Evolutionary conservation across 2,797 vertebrate species (phyloP).

Genomic region (Masticophis lateralis): DNA sequence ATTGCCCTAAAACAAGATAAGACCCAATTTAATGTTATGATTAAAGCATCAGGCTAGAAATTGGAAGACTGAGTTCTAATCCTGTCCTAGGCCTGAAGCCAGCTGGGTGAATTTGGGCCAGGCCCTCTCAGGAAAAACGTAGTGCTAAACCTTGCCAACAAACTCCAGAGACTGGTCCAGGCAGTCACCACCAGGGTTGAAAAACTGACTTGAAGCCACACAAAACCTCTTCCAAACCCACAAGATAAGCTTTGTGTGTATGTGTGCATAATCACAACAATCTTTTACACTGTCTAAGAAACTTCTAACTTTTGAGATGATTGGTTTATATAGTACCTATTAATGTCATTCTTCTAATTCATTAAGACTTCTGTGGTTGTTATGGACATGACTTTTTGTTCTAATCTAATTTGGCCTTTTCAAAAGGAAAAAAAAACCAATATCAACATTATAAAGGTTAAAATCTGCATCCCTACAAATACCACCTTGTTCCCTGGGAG

Average conservation of each 20-base stretch:
- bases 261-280: neutral
- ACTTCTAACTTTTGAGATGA: neutral
- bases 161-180: neutral
- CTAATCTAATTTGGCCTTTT: conserved; percentile 57
- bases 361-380: conserved; percentile 7
- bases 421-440: conserved; percentile 59
- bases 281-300: neutral
- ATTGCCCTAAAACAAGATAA: neutral
- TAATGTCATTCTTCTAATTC: neutral
- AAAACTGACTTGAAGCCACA: neutral
- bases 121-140: neutral
- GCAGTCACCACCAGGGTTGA: neutral
- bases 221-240: neutral
- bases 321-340: neutral
- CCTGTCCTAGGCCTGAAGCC: neutral
- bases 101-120: neutral
- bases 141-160: neutral
- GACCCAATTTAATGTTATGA: neutral
- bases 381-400: conserved; percentile 40
- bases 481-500: conserved; percentile 52
- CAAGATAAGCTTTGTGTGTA: neutral
- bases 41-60: neutral
- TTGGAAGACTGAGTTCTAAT: neutral
- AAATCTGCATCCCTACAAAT: conserved; percentile 62
- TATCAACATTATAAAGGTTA: conserved; percentile 67